A percentile compares a stretch with the other conserved stretches of the same genome.
phyloP scores from a whole-genome alignment of 2,888 invertebrate genomes.

The Thumatha senex region DNA sequence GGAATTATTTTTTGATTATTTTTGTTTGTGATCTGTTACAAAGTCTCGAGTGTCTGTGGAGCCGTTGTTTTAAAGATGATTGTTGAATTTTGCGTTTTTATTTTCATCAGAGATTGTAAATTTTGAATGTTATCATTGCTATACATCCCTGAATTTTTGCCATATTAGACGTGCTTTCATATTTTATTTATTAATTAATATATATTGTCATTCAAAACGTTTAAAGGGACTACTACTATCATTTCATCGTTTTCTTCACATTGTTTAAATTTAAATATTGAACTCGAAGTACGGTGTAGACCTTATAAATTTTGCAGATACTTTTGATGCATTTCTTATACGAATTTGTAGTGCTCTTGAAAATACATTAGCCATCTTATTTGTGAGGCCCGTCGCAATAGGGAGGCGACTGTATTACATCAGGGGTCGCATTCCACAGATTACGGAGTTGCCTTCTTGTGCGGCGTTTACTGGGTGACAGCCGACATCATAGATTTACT shows the following conservation, averaged over 20 bases:
- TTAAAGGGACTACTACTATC: too few species aligned
- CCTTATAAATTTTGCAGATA: too few species aligned
- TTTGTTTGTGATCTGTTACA: slow-evolving; percentile 5
- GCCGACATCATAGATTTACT: slow-evolving; percentile 23
- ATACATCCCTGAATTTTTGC: too few species aligned
- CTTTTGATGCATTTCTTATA: too few species aligned
- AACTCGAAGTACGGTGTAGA: too few species aligned
- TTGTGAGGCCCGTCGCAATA: slow-evolving; percentile 27
- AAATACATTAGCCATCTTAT: slow-evolving; percentile 25
- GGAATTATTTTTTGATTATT: slow-evolving; percentile 8
- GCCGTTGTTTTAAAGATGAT: not conserved
- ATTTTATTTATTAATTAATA: too few species aligned
- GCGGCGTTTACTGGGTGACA: slow-evolving; percentile 57
- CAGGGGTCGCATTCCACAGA: slow-evolving; percentile 67
- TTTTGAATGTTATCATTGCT: too few species aligned
- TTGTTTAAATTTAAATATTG: too few species aligned
- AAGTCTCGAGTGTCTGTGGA: not conserved
- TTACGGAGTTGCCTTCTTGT: slow-evolving; percentile 61
- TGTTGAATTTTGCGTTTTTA: not conserved
- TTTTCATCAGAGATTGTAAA: not conserved
- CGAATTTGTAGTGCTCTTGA: too few species aligned
- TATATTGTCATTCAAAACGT: too few species aligned
- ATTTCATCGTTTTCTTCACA: too few species aligned
- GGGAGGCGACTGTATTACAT: slow-evolving; percentile 68
- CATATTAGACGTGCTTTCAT: too few species aligned